These are phyloP conservation scores for Eupithecia dodoneata DNA, from an alignment of 2,888 invertebrate species.

Conservation along the genomic window DNA sequence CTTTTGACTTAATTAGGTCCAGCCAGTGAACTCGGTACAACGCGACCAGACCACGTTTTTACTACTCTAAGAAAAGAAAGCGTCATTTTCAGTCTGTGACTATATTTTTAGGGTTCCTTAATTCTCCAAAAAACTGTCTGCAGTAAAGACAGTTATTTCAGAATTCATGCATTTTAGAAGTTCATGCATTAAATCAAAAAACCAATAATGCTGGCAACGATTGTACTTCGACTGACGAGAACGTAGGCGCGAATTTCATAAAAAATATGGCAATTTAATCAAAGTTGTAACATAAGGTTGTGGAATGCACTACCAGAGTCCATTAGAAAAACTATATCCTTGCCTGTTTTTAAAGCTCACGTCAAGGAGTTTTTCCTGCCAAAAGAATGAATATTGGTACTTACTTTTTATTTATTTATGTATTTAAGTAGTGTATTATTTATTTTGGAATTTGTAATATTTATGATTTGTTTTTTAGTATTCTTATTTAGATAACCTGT, in stretches of 20 bases:
- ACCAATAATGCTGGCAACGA: background rate
- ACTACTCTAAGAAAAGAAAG: slow-evolving; percentile 3
- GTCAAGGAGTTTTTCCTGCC: no score
- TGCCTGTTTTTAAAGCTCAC: no score
- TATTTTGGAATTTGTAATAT: no score
- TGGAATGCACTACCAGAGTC: no score
- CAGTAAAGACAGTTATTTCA: background rate
- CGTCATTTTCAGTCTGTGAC: slow-evolving; percentile 21
- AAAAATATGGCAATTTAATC: background rate
- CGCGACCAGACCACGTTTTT: background rate
- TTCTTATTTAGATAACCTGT: no score
- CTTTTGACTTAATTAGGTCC: slow-evolving; percentile 30
- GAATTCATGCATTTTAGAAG: background rate
- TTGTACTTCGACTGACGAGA: background rate
- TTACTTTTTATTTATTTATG: no score
- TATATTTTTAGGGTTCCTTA: slow-evolving; percentile 17
- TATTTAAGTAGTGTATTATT: background rate
- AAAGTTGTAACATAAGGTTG: background rate
- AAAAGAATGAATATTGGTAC: no score
- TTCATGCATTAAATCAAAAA: background rate
- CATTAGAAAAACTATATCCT: no score
- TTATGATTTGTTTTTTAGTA: no score
- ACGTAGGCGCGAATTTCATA: background rate
- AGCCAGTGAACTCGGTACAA: slow-evolving; percentile 8
- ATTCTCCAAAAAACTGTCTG: background rate